These are phyloP conservation scores for Cryptotis parvus DNA, from an alignment of 2,113 vertebrate genomes.

Conservation along the genomic window DNA sequence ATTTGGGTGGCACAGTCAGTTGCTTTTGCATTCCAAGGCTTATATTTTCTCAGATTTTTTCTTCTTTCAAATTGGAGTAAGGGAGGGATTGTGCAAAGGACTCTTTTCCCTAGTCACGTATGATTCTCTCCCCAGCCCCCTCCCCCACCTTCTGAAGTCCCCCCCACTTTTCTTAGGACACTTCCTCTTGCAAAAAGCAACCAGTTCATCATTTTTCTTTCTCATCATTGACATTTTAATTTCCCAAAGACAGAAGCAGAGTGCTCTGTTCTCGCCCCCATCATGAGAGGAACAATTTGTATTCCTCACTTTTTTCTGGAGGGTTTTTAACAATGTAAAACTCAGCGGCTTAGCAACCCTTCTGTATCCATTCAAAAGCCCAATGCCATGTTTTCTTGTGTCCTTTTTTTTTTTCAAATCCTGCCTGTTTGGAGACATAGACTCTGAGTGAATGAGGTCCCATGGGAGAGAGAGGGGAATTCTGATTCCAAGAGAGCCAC, in stretches of 20 bases:
- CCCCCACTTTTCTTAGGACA: not conserved
- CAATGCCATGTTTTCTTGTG: not conserved
- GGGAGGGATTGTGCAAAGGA: too few relatives aligned
- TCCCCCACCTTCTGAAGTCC: not conserved
- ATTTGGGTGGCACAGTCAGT: too few relatives aligned
- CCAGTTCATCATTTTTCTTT: slow-evolving; percentile 12
- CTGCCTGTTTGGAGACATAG: not conserved
- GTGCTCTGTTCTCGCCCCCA: not conserved
- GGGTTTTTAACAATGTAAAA: slow-evolving; percentile 51
- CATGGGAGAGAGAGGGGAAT: not conserved
- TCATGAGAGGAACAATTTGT: slow-evolving; percentile 11
- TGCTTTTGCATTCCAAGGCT: too few relatives aligned
- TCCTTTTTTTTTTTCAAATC: not conserved
- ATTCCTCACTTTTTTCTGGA: not conserved
- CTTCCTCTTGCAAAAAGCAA: slow-evolving; percentile 4
- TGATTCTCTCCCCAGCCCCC: too few relatives aligned
- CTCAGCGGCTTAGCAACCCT: not conserved
- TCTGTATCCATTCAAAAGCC: slow-evolving; percentile 12
- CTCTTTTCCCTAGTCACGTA: too few relatives aligned
- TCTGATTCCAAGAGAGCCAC: not conserved
- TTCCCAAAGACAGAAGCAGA: slow-evolving; percentile 2
- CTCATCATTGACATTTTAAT: slow-evolving; percentile 32
- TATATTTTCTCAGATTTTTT: too few relatives aligned
- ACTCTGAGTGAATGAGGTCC: not conserved
- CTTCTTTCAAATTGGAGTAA: too few relatives aligned